These are phyloP conservation scores for Muscicapa comitata DNA, from an alignment of 2,797 vertebrate species.

Conservation along the genomic window DNA sequence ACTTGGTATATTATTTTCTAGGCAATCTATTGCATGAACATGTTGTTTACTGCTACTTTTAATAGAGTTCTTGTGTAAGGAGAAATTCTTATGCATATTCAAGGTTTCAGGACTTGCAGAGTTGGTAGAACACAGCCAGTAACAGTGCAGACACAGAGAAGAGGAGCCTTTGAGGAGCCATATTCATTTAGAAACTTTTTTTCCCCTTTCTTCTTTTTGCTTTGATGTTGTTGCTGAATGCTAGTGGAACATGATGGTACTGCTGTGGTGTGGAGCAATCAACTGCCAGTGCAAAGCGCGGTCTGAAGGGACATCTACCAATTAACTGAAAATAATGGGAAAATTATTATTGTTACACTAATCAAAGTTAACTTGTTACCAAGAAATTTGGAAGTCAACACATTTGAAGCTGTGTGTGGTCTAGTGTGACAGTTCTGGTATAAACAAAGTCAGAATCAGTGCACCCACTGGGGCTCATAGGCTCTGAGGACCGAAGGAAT, in stretches of 20 bases:
- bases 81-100: not conserved
- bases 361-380: not conserved
- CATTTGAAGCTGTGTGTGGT: not conserved
- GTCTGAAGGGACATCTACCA: conserved; percentile 20
- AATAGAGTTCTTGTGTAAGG: not conserved
- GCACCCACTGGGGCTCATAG: not conserved
- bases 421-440: not conserved
- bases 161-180: not conserved
- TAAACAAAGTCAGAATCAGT: not conserved
- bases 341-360: not conserved
- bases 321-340: conserved; percentile 51
- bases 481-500: not conserved
- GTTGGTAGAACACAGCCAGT: not conserved
- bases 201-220: accelerated
- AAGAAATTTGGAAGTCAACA: not conserved
- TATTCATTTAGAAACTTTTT: not conserved
- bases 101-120: not conserved
- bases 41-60: not conserved
- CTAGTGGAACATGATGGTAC: not conserved
- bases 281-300: not conserved
- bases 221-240: not conserved
- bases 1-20: not conserved
- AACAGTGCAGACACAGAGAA: not conserved
- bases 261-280: not conserved
- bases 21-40: not conserved